Evolutionary conservation across 2,113 vertebrate genomes (phyloP).

Genomic region (Paramormyrops kingsleyae): DNA sequence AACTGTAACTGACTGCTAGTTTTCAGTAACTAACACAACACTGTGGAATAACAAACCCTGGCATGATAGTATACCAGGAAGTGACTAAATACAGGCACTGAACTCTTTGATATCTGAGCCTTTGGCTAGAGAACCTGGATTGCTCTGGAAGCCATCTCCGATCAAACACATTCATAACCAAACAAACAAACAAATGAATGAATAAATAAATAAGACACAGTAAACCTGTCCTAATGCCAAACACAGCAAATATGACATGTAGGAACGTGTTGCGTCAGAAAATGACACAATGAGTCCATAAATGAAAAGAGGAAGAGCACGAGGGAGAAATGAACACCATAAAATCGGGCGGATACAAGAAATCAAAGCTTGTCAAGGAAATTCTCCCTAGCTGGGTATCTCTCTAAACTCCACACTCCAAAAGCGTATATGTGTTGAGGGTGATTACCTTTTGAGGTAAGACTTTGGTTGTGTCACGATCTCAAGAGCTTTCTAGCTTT

Average conservation of each 20-base stretch:
- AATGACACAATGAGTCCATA: neutral
- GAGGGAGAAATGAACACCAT: neutral
- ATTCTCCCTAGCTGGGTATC: neutral
- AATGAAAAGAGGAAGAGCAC: neutral
- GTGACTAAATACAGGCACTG: neutral
- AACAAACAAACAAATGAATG: neutral
- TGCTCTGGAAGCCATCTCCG: neutral
- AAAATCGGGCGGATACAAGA: neutral
- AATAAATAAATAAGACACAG: neutral
- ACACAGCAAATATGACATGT: neutral
- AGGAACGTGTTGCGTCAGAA: neutral
- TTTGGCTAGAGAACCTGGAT: neutral
- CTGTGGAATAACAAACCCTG: neutral
- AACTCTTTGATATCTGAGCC: neutral
- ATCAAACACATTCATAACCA: neutral
- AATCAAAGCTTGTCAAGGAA: neutral
- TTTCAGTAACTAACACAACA: neutral
- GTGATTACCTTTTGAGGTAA: neutral
- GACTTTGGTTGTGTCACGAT: conserved; percentile 6
- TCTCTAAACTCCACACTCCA: neutral
- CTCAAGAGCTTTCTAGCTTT: conserved; percentile 23
- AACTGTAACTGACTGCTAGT: neutral
- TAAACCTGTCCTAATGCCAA: neutral
- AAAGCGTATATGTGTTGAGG: neutral
- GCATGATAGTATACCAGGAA: neutral